Percentiles rank a stretch among this genome's conserved stretches.
Evolutionary conservation across 2,888 invertebrate genomes (phyloP).

Genomic region (Drosophila parthenogenetica): DNA sequence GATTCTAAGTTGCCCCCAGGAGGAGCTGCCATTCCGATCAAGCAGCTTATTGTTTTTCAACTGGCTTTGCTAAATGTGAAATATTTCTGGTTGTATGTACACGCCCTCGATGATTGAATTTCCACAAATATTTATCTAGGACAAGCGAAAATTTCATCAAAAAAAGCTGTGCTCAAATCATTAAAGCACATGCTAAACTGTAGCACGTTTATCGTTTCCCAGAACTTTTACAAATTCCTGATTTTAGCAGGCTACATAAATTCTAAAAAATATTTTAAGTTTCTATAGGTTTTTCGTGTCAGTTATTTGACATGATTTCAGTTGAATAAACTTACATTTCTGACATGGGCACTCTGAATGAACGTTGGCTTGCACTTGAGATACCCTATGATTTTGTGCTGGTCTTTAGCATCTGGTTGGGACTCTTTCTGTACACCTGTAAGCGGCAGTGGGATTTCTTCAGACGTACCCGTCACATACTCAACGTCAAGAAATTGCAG

Average conservation of each 20-base stretch:
- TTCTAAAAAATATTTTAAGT: not conserved
- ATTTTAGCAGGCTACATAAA: too few relatives aligned
- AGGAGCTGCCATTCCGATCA: constrained; percentile 17
- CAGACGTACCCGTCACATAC: constrained; percentile 9
- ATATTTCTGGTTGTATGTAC: constrained; percentile 16
- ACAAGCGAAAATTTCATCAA: constrained; percentile 7
- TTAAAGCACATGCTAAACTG: not conserved
- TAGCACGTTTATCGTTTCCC: not conserved
- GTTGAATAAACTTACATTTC: constrained; percentile 8
- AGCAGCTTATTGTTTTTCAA: constrained; percentile 35
- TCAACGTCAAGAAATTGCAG: constrained; percentile 31
- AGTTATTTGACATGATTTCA: constrained; percentile 14
- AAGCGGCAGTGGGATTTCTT: constrained; percentile 19
- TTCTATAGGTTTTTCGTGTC: constrained; percentile 10
- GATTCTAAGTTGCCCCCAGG: constrained; percentile 20
- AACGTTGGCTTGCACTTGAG: not conserved
- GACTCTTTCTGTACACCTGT: constrained; percentile 23
- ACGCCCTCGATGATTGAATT: constrained; percentile 31
- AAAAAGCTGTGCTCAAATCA: not conserved
- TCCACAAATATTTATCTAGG: constrained; percentile 35
- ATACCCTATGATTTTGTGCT: constrained; percentile 12
- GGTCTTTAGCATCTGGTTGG: constrained; percentile 34
- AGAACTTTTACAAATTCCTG: too few relatives aligned
- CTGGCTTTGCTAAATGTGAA: constrained; percentile 37
- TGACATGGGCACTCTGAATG: constrained; percentile 4